Base-by-base conservation (phyloP, 2,797 vertebrate species). In the Helicolenus hilgendorfi region DNA sequence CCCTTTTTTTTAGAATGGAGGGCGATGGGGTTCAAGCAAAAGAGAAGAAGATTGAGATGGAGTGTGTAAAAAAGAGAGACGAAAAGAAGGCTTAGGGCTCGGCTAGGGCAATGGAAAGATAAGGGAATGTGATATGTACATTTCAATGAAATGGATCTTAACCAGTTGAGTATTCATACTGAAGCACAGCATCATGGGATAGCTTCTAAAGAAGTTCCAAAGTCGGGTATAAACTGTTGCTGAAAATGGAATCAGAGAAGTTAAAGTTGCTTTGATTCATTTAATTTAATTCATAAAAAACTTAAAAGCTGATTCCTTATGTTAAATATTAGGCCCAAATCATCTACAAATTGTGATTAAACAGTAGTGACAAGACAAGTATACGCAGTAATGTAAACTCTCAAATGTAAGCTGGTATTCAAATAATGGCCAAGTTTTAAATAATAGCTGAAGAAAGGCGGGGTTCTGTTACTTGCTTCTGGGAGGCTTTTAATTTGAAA, bases 91-190 rank as follows among this genome's bases (percentile, higher is more conserved):
- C 71, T 92, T 55, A 63, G 69, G 68, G 59, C 76, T 81, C 29
- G 72, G 41, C 62, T 4, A 4, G 72, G 62, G 78, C 77, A 88
- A 60, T 69, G 80, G 64, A 79, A 45, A 83, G 81, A 90, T 91
- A 27, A 89, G 49, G 77, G 67, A 81, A 77, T 77, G 68, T 81
- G 79, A 87, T 87, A 86, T 73, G 68, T 83, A 81, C 77, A 82
- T 77, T 88, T 83, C 67, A 84, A 65, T 85, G 72, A 89, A 88
- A 88, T 74, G 36, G 69, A 85, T 72, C 59, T 84, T 60, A 89
- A 85, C 63, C 60, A 64, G 81, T 64, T 27, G 35, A 67, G 72
- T 64, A 77, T 82, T 91, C 45, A 73, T 24, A 41, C 41, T 63
- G 49, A 64, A 72, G 77, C 74, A 56, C 1, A 18, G 77, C 53